Conservation (phyloP, 2,888 invertebrate genomes). For the Dexiosoma caninum region DNA sequence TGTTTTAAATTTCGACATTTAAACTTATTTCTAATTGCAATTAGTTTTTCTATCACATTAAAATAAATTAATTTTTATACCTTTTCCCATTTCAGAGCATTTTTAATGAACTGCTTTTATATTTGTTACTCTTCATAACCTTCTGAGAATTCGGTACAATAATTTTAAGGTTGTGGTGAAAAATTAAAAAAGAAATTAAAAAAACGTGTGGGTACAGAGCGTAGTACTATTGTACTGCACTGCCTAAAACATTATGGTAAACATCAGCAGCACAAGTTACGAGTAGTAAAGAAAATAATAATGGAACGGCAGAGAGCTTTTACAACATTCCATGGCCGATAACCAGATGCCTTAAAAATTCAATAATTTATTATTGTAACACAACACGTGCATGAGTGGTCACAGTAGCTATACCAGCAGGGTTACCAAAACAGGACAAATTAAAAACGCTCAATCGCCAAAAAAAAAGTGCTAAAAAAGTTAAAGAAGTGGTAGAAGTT, state of each 20-base stretch:
- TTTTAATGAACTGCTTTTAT: too few species aligned
- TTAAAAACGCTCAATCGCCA: too few species aligned
- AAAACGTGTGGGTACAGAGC: too few species aligned
- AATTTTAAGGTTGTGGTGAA: not conserved
- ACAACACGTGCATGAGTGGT: not conserved
- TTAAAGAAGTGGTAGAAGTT: too few species aligned
- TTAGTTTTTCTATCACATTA: not conserved
- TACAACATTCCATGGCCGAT: not conserved
- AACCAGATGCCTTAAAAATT: not conserved
- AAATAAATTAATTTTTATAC: conserved; percentile 20
- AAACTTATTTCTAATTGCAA: not conserved
- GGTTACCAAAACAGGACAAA: too few species aligned
- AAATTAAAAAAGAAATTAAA: not conserved
- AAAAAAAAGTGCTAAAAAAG: too few species aligned
- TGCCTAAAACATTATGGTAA: conserved; percentile 50
- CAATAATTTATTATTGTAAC: not conserved
- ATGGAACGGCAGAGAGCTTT: conserved; percentile 34
- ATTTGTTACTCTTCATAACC: too few species aligned
- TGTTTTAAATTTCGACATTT: not conserved
- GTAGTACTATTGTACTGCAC: conserved; percentile 41
- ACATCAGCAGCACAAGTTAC: not conserved
- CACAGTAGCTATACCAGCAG: not conserved
- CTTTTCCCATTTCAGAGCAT: not conserved
- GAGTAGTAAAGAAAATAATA: conserved; percentile 37
- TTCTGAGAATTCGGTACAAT: conserved; percentile 27